Percentiles rank a stretch among this genome's conserved stretches.
Conservation (phyloP, 2,888 invertebrate genomes). For the Allophyes oxyacanthae region DNA sequence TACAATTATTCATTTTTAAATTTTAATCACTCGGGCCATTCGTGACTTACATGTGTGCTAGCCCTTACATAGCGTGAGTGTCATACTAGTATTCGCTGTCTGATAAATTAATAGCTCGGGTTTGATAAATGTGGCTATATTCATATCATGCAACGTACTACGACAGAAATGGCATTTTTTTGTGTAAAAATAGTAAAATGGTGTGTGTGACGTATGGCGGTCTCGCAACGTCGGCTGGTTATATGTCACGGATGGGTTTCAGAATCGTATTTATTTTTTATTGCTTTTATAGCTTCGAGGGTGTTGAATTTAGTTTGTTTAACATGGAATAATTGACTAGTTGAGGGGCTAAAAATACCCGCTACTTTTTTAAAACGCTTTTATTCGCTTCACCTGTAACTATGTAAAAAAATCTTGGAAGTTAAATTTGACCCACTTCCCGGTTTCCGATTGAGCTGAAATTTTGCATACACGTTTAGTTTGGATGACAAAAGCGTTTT, state of each 20-base stretch:
- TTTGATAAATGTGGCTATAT: conserved; percentile 61
- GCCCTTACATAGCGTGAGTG: conserved; percentile 50
- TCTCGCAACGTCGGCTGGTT: conserved; percentile 25
- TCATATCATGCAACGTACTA: conserved; percentile 54
- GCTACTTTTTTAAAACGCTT: too few relatives aligned
- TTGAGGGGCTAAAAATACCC: not conserved
- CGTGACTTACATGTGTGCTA: conserved; percentile 11
- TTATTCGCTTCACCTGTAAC: too few relatives aligned
- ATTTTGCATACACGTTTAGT: too few relatives aligned
- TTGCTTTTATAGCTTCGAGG: not conserved
- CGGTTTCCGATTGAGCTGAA: too few relatives aligned
- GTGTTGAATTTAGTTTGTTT: conserved; percentile 10
- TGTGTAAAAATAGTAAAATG: conserved; percentile 48
- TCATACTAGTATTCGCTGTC: conserved; percentile 47
- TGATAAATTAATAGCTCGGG: conserved; percentile 62
- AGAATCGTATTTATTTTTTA: conserved; percentile 21
- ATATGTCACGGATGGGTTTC: conserved; percentile 26
- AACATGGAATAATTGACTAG: too few relatives aligned
- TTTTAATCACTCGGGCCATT: not conserved
- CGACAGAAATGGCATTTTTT: conserved; percentile 31
- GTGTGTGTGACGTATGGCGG: conserved; percentile 43
- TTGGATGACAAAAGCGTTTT: too few relatives aligned
- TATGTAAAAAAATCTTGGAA: too few relatives aligned
- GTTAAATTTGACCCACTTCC: too few relatives aligned
- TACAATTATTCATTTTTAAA: not conserved